phyloP scores from a whole-genome alignment of 2,797 vertebrate genomes.

The Stomatorhinus walkeri region DNA sequence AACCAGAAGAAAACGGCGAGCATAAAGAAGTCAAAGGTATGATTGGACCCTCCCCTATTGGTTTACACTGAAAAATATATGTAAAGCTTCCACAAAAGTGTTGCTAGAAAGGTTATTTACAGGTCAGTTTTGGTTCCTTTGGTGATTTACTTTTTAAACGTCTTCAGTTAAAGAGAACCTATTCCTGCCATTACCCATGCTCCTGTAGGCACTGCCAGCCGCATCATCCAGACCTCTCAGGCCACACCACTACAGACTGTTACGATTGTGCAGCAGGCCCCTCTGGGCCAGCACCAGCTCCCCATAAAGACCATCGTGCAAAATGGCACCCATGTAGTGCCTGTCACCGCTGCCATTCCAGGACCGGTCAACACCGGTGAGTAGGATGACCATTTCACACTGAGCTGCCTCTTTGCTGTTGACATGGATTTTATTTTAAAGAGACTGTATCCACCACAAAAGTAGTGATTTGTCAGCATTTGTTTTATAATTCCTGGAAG shows the following conservation, averaged over 20 bases:
- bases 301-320: constrained; percentile 89
- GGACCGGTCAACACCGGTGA: constrained; percentile 67
- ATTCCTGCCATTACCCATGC: constrained; percentile 72
- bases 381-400: constrained; percentile 15
- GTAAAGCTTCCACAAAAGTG: neutral
- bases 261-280: constrained; percentile 81
- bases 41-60: neutral
- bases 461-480: neutral
- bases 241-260: constrained; percentile 76
- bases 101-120: neutral
- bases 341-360: constrained; percentile 72
- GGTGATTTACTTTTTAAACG: neutral
- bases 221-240: constrained; percentile 79
- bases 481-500: neutral
- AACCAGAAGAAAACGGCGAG: constrained; percentile 83
- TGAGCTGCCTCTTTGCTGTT: neutral
- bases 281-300: constrained; percentile 92
- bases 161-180: constrained; percentile 80
- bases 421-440: neutral
- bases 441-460: neutral
- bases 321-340: constrained; percentile 82
- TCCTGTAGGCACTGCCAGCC: constrained; percentile 67
- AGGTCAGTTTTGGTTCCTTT: neutral
- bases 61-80: neutral
- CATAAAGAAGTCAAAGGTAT: constrained; percentile 83